Evolutionary conservation across 1,140 invertebrate species (phyloP).

Genomic region (Campoletis sonorensis): DNA sequence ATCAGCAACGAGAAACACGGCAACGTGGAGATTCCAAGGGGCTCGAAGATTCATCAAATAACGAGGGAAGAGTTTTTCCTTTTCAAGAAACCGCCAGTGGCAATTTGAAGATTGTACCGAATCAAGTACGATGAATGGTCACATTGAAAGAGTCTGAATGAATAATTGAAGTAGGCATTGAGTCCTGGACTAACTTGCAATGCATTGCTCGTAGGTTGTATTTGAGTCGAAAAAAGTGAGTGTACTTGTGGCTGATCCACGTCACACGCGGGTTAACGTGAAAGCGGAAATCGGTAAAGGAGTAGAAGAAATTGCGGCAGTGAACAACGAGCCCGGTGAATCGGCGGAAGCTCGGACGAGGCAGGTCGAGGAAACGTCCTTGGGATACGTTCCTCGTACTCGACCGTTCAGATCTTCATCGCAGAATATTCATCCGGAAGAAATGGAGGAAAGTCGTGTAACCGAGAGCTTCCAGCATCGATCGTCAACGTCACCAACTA

Average conservation of each 20-base stretch:
- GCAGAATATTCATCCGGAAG: constrained; percentile 35
- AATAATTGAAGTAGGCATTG: neutral
- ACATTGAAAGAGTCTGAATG: neutral
- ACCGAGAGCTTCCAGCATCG: constrained; percentile 49
- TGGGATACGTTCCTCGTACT: constrained; percentile 60
- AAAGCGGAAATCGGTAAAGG: constrained; percentile 74
- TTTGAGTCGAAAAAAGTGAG: constrained; percentile 83
- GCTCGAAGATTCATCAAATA: constrained; percentile 47
- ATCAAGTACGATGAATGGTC: constrained; percentile 75
- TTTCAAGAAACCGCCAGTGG: constrained; percentile 82
- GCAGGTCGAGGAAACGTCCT: constrained; percentile 54
- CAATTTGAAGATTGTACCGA: constrained; percentile 81
- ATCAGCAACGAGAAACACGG: constrained; percentile 48
- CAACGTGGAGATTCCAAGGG: constrained; percentile 45
- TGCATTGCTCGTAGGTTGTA: constrained; percentile 77
- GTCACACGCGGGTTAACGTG: constrained; percentile 80
- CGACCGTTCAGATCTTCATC: constrained; percentile 55
- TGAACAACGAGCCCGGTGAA: constrained; percentile 34
- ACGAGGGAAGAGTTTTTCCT: constrained; percentile 74
- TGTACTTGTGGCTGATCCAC: constrained; percentile 81
- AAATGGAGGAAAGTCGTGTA: constrained; percentile 61
- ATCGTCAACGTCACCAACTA: constrained; percentile 31
- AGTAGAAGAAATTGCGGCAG: constrained; percentile 42
- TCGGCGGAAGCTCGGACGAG: constrained; percentile 36
- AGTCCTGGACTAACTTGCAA: too few species aligned